Evolutionary conservation across 2,113 vertebrate species (phyloP), one percentile per base, ranked within the genome.

Genomic region (Xyliphius kryptos): DNA sequence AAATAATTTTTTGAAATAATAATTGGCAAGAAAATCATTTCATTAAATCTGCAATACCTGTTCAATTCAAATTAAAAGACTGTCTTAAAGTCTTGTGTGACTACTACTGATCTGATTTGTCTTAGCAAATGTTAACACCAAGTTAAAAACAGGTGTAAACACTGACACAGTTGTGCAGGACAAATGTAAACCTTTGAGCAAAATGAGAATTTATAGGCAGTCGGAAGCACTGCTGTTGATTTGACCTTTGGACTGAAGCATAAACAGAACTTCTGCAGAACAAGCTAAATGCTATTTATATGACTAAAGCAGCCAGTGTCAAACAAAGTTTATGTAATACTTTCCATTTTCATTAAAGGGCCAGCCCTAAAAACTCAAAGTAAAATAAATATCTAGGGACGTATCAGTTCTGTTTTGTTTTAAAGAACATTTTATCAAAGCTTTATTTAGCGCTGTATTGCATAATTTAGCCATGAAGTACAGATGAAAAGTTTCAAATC

Each of bases 251-350:
- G 41, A 22, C 20, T 26, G 21, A 46, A 32, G 41, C 40, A 11
- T 14, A 41, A 41, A 46, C 43, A 46, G 43, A 9, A n/a, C 44
- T 47, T 59, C 26, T 15, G 20, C 32, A 32, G 20, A 22, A 46
- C n/a, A 40, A 58, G 19, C 43, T 12, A 13, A 22, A 36, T 46
- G 41, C 56, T 15, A 26, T 59, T 59, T 47, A 7, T 10, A 9
- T n/a, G 15, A 44, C 13, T 44, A 58, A 59, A 47, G 56, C 43
- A 7, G 21, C 14, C 13, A 20, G n/a, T 47, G 56, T 52, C 59
- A 62, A 62, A 62, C 48, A 21, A 20, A 40, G 46, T 61, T 62
- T 40, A 51, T 51, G 26, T 20, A 14, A 1, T 3, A 5, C 59
- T 51, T 17, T 15, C 47, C 9, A 12, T 51, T 12, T 21, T 62